Conservation (phyloP, 2,888 invertebrate genomes). For the Formica aserva region DNA sequence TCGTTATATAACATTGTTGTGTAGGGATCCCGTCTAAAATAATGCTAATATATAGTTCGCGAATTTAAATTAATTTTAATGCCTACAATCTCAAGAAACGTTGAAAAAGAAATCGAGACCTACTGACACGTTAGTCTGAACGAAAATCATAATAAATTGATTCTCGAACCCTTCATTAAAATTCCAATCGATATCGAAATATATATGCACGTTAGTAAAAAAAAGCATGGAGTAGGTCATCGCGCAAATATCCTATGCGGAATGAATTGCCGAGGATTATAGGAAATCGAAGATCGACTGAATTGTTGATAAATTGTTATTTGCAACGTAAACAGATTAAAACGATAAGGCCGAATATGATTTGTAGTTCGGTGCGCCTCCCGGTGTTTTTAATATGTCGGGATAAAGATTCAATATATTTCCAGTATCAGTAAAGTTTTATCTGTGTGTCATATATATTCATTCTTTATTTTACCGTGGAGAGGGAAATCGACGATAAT, state of each 20-base stretch:
- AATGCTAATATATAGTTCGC: constrained; percentile 4
- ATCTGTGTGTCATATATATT: background rate
- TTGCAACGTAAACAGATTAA: constrained; percentile 26
- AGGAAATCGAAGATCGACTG: constrained; percentile 29
- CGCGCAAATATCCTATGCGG: background rate
- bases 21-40: background rate
- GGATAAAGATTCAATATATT: constrained; percentile 16
- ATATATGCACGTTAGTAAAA: constrained; percentile 10
- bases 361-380: background rate
- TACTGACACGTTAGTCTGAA: constrained; percentile 6
- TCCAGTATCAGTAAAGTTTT: constrained; percentile 6
- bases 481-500: background rate
- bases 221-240: constrained; percentile 22
- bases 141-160: constrained; percentile 36
- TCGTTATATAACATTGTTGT: background rate
- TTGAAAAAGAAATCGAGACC: constrained; percentile 6
- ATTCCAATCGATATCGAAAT: constrained; percentile 27
- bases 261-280: constrained; percentile 32
- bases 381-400: background rate
- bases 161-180: constrained; percentile 19
- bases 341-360: constrained; percentile 2
- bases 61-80: constrained; percentile 6
- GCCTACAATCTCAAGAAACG: background rate
- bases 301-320: constrained; percentile 31
- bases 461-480: background rate